Evolutionary conservation across 2,888 invertebrate genomes (phyloP), one percentile per base, ranked within the genome.

Genomic region (Lycophotia porphyrea): DNA sequence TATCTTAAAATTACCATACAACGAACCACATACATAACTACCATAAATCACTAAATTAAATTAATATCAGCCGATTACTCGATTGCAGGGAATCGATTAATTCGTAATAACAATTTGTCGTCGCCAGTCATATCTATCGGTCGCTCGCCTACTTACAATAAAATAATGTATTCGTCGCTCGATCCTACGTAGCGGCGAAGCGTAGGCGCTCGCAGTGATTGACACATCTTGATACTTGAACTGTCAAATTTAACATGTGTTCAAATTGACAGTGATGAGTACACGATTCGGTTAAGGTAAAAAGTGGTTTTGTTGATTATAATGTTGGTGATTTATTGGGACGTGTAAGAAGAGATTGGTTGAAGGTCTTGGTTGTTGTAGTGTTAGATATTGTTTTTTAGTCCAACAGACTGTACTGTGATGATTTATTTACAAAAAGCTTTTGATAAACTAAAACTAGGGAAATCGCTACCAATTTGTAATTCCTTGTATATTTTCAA

Each of bases 51-150:
- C 72, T 27, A 67, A 67, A 74, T 71, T 69, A 79, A 86, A 88
- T 86, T 81, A 84, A 88, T 88, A 80, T 81, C 67, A 66, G 63
- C 66, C 71, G 80, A 84, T 85, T 73, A 83, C 81, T 86, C 81
- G 86, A 86, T 87, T 83, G 86, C 81, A 84, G 82, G 81, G 89
- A 88, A 94, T 94, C 94, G 94, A 96, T 95, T 95, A 95, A 93
- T 94, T 92, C 89, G 94, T 94, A 93, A 95, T 95, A 95, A 93
- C 94, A 93, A 95, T 95, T 96, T 96, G 96, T 96, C 95, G 95
- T 93, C 93, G 91, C 88, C 86, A 90, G 89, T 94, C 93, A 93
- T 94, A 94, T 93, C 93, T 92, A 93, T 92, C 58, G 83, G 72
- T 89, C 89, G 90, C 88, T 93, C 95, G 94, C 95, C 95, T 95